Percentiles rank a stretch among this genome's conserved stretches.
phyloP scores from a whole-genome alignment of 2,888 invertebrate genomes.

The Ceratothoa steindachneri region DNA sequence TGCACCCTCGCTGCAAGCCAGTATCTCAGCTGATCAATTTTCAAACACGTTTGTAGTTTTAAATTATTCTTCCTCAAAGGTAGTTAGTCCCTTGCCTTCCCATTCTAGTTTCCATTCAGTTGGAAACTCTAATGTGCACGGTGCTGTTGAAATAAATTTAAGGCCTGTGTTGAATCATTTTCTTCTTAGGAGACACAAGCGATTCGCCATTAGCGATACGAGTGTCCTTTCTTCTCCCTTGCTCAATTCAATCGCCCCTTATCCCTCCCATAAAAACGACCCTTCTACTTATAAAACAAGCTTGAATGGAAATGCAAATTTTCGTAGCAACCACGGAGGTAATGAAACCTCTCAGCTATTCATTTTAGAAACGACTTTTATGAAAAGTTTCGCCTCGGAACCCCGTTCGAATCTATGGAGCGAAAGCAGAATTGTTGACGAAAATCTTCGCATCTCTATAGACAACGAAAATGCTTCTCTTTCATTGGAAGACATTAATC shows the following conservation, averaged over 20 bases:
- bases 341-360: background rate
- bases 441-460: slow-evolving; percentile 3
- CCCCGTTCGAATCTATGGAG: background rate
- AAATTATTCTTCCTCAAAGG: background rate
- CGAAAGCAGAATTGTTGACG: background rate
- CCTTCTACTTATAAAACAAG: background rate
- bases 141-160: background rate
- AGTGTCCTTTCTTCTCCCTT: background rate
- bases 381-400: background rate
- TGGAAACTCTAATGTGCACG: background rate
- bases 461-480: slow-evolving; percentile 5
- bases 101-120: background rate
- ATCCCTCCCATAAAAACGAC: background rate
- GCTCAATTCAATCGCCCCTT: background rate
- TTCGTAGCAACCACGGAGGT: background rate
- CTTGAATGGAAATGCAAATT: background rate
- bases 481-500: background rate
- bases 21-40: background rate
- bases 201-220: background rate
- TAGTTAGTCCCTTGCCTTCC: background rate
- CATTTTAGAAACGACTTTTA: background rate
- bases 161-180: background rate
- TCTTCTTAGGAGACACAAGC: background rate
- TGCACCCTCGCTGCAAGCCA: background rate
- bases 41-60: background rate